phyloP scores from a whole-genome alignment of 2,888 invertebrate species.

The Camponotus fellah region DNA sequence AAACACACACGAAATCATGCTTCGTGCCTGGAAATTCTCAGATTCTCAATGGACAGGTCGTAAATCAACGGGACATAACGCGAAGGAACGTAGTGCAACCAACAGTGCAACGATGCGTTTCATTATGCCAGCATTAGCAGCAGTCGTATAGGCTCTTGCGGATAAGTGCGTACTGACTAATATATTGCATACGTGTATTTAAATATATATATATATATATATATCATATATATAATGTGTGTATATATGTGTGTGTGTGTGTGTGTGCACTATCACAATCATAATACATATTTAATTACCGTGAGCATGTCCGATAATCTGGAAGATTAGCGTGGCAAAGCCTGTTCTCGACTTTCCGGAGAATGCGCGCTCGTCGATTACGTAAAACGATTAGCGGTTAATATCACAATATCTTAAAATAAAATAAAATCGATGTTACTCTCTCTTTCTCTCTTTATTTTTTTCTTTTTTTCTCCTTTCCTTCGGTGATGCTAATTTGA shows the following conservation, averaged over 20 bases:
- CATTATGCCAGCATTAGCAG: constrained; percentile 47
- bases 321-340: constrained; percentile 34
- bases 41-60: constrained; percentile 56
- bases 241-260: neutral
- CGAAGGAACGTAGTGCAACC: constrained; percentile 48
- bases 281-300: constrained; percentile 59
- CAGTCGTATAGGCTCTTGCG: constrained; percentile 28
- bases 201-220: neutral
- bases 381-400: constrained; percentile 42
- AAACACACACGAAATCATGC: constrained; percentile 54
- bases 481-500: neutral
- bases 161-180: constrained; percentile 30
- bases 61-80: constrained; percentile 54
- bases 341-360: constrained; percentile 42
- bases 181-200: constrained; percentile 32
- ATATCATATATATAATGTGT: too few species aligned
- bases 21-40: constrained; percentile 51
- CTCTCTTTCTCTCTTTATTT: too few species aligned
- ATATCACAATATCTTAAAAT: constrained; percentile 34
- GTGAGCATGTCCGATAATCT: constrained; percentile 54
- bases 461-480: neutral
- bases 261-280: constrained; percentile 16
- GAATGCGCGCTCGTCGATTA: constrained; percentile 36
- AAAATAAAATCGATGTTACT: neutral
- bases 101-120: constrained; percentile 52